These are phyloP conservation scores for Amphilophus citrinellus DNA, from an alignment of 2,113 vertebrate species.

Conservation along the genomic window DNA sequence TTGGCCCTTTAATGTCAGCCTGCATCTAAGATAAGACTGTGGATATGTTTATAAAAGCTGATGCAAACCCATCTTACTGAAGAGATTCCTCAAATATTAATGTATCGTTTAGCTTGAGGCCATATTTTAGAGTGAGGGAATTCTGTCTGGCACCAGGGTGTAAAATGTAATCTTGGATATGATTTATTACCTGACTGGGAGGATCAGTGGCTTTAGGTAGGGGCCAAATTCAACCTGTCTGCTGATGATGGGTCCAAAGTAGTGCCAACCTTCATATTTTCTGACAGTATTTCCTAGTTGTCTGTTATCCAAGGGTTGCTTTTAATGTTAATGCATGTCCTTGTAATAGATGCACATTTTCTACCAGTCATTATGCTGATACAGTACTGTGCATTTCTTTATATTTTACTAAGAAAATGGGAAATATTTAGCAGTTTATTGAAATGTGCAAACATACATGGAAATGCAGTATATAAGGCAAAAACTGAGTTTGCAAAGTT, in stretches of 20 bases:
- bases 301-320: background rate
- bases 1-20: background rate
- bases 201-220: conserved; percentile 1
- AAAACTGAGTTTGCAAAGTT: background rate
- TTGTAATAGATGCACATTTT: background rate
- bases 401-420: background rate
- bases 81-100: conserved; percentile 23
- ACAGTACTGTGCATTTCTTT: background rate
- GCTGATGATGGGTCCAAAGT: background rate
- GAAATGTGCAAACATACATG: background rate
- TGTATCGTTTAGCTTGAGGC: conserved; percentile 20
- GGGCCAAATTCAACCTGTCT: conserved; percentile 20
- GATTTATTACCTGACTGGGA: conserved; percentile 62
- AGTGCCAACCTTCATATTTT: background rate
- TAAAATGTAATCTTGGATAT: conserved; percentile 60
- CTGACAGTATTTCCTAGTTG: background rate
- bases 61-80: background rate
- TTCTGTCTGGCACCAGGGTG: conserved; percentile 67
- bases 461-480: background rate
- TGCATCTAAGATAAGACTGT: background rate
- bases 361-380: background rate
- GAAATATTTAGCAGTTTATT: background rate
- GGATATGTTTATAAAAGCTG: background rate
- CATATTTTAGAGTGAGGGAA: conserved; percentile 24
- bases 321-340: background rate